Conservation (phyloP, 2,888 invertebrate species). For the Caenorhabditis doughertyi region DNA sequence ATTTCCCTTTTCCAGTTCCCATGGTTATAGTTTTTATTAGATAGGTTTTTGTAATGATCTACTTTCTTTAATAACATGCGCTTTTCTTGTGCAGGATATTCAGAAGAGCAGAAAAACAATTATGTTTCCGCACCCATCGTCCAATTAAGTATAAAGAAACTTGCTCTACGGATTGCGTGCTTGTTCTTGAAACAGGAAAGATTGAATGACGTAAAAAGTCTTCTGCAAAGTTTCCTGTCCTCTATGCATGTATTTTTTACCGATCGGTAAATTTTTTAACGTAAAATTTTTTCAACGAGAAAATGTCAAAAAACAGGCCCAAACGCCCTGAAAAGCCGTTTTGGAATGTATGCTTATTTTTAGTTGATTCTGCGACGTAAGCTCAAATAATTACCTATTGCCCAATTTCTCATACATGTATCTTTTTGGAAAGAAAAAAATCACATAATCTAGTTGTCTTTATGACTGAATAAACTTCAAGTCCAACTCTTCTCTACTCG, state of each 20-base stretch:
- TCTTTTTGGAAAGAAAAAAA: constrained; percentile 4
- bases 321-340: no score
- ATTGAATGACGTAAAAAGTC: neutral
- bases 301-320: neutral
- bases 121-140: constrained; percentile 14
- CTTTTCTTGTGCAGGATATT: neutral
- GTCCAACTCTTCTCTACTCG: constrained; percentile 21
- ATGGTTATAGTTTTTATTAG: constrained; percentile 1
- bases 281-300: neutral
- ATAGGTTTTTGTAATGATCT: constrained; percentile 19
- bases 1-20: constrained; percentile 1
- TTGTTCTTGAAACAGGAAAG: constrained; percentile 2
- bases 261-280: no score
- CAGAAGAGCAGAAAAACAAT: constrained; percentile 9
- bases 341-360: no score
- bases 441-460: constrained; percentile 37
- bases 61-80: neutral
- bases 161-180: constrained; percentile 3
- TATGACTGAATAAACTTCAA: constrained; percentile 13
- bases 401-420: no score
- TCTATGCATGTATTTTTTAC: no score
- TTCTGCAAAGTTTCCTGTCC: no score
- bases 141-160: constrained; percentile 8
- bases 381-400: no score
- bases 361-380: no score